Conservation (phyloP, 1,140 invertebrate species). For the Orius laevigatus region DNA sequence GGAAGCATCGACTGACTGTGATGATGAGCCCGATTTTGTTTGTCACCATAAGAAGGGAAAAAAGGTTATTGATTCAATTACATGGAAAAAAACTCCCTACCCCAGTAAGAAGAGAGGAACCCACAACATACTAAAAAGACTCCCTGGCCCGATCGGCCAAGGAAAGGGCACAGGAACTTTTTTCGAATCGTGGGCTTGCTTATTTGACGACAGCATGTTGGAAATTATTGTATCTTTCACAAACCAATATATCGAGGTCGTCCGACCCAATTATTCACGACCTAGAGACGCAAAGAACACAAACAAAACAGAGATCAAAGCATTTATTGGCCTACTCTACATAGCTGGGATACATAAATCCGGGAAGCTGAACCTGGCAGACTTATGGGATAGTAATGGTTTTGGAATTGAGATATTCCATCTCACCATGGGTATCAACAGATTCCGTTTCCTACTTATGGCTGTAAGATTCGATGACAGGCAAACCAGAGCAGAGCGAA, state of each 20-base stretch:
- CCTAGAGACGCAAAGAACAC: conserved; percentile 13
- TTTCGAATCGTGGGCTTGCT: conserved; percentile 7
- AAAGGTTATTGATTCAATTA: conserved; percentile 13
- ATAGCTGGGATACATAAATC: conserved; percentile 13
- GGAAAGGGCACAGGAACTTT: conserved; percentile 5
- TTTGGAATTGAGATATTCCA: conserved; percentile 14
- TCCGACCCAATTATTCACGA: conserved; percentile 14
- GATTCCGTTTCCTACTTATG: conserved; percentile 21
- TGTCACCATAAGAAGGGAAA: conserved; percentile 14
- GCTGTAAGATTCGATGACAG: conserved; percentile 24
- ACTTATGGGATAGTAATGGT: conserved; percentile 14
- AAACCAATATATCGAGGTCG: conserved; percentile 13
- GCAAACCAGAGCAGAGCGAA: conserved; percentile 20
- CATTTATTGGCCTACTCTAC: conserved; percentile 13
- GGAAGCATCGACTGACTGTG: conserved; percentile 10
- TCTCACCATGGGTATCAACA: conserved; percentile 20
- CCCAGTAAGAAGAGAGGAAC: conserved; percentile 5
- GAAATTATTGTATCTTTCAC: conserved; percentile 12
- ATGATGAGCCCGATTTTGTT: conserved; percentile 1
- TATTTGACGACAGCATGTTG: conserved; percentile 14
- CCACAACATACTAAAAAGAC: conserved; percentile 11
- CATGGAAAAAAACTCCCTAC: conserved; percentile 14
- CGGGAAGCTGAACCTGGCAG: conserved; percentile 10
- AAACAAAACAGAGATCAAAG: conserved; percentile 15
- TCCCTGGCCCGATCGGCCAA: conserved; percentile 10